phyloP scores from a whole-genome alignment of 2,888 invertebrate species.

The Timema cristinae region DNA sequence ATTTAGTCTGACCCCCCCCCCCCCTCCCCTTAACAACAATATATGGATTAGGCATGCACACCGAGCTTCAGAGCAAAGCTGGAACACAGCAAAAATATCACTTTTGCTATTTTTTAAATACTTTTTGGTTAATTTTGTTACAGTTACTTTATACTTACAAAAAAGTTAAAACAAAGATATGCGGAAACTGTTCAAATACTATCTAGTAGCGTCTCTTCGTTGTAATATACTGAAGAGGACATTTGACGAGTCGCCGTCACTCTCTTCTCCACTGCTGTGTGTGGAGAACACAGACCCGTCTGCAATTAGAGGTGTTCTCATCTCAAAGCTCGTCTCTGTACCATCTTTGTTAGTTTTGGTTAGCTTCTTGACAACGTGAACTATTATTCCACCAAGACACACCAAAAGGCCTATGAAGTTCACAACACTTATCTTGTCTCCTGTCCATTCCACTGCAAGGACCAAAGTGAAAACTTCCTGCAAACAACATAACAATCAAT shows the following conservation, averaged over 20 bases:
- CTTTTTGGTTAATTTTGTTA: too few species aligned
- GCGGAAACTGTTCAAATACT: too few species aligned
- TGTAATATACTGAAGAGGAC: conserved; percentile 26
- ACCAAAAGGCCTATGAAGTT: conserved; percentile 83
- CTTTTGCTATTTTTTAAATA: too few species aligned
- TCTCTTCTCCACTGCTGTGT: conserved; percentile 18
- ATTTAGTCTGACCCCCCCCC: too few species aligned
- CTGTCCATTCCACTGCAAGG: conserved; percentile 81
- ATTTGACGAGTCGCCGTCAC: conserved; percentile 23
- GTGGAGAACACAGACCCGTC: conserved; percentile 23
- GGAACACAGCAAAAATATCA: too few species aligned
- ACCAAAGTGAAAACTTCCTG: conserved; percentile 91
- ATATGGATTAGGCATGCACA: too few species aligned
- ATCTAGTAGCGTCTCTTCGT: conserved; percentile 20
- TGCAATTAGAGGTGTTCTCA: conserved; percentile 23
- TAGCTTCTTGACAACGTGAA: conserved; percentile 53
- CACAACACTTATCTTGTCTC: conserved; percentile 75
- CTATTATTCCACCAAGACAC: conserved; percentile 82
- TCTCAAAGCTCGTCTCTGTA: conserved; percentile 16
- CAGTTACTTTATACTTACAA: too few species aligned
- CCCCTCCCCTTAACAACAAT: too few species aligned
- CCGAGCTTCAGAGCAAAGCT: too few species aligned
- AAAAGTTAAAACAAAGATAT: too few species aligned
- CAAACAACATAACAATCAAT: conserved; percentile 38
- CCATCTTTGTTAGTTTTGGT: not conserved